Percentiles rank a stretch among this genome's conserved stretches.
These are phyloP conservation scores for Tapirus terrestris DNA, from an alignment of 2,113 vertebrate species.

Conservation along the genomic window DNA sequence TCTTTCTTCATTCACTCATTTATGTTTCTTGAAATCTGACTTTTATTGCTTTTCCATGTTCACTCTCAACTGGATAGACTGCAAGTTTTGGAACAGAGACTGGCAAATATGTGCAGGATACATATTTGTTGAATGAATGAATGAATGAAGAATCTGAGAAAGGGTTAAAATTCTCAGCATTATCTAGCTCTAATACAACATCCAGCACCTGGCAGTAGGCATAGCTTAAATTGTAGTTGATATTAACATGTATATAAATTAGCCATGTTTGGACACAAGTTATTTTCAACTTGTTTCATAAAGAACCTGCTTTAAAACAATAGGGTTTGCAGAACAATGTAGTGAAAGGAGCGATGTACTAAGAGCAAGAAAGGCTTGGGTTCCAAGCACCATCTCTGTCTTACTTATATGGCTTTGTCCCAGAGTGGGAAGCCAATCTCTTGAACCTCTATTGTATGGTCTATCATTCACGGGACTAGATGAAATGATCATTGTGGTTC, in stretches of 20 bases:
- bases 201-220: not conserved
- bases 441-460: not conserved
- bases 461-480: not conserved
- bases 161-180: not conserved
- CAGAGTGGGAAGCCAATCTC: not conserved
- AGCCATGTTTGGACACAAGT: not conserved
- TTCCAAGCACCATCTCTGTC: not conserved
- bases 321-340: not conserved
- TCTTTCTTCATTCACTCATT: not conserved
- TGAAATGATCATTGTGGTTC: not conserved
- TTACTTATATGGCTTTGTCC: not conserved
- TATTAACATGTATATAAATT: not conserved
- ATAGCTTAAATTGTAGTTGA: not conserved
- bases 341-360: rapidly evolving
- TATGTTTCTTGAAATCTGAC: not conserved
- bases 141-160: not conserved
- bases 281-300: not conserved
- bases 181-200: not conserved
- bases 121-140: not conserved
- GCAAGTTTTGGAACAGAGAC: not conserved
- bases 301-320: not conserved
- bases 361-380: not conserved
- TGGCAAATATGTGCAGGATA: not conserved
- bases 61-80: not conserved
- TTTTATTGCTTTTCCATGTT: not conserved